These are phyloP conservation scores for Hesperia comma DNA, from an alignment of 2,888 invertebrate species.

Conservation along the genomic window DNA sequence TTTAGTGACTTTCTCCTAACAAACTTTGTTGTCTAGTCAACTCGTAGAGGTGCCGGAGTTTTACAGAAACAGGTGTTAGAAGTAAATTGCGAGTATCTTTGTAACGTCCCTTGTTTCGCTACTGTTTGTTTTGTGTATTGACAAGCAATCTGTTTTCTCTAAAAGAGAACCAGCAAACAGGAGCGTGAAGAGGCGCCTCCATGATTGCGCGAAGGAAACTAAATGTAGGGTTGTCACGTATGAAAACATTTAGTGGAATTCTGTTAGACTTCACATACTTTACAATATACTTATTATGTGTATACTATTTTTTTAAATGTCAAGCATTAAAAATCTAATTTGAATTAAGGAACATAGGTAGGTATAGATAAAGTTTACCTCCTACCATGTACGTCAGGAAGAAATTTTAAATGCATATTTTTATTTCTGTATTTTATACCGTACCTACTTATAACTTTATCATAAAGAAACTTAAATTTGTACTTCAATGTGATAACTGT, in stretches of 20 bases:
- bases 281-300: too few species aligned
- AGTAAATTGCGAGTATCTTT: constrained; percentile 58
- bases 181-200: constrained; percentile 50
- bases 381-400: too few species aligned
- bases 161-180: constrained; percentile 70
- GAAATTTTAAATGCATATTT: too few species aligned
- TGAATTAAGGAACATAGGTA: too few species aligned
- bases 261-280: too few species aligned
- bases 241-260: not conserved
- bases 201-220: constrained; percentile 73
- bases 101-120: constrained; percentile 58
- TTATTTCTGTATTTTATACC: too few species aligned
- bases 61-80: constrained; percentile 50
- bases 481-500: too few species aligned
- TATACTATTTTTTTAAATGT: too few species aligned
- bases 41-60: constrained; percentile 53
- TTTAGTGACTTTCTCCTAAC: constrained; percentile 30
- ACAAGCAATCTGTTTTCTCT: constrained; percentile 73
- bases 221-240: constrained; percentile 21
- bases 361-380: too few species aligned
- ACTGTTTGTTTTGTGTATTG: constrained; percentile 71
- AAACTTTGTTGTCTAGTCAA: constrained; percentile 50
- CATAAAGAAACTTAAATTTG: too few species aligned
- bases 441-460: too few species aligned
- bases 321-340: too few species aligned